Percentiles rank a stretch among this genome's conserved stretches.
These are phyloP conservation scores for Muscidifurax raptorellus DNA, from an alignment of 1,140 invertebrate species.

Conservation along the genomic window DNA sequence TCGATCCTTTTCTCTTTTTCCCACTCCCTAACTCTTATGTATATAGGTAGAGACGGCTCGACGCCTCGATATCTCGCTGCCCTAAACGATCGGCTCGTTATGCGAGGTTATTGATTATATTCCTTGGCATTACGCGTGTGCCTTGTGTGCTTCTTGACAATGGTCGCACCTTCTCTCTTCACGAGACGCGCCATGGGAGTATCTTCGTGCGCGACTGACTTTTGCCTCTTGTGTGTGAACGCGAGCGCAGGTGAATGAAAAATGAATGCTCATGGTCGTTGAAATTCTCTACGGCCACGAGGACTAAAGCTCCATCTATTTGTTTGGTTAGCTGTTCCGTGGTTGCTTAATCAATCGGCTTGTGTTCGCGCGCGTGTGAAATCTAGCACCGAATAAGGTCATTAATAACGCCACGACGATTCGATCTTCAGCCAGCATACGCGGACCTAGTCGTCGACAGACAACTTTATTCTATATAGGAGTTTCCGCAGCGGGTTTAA, in stretches of 20 bases:
- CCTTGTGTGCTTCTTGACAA: constrained; percentile 2
- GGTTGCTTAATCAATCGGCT: constrained; percentile 35
- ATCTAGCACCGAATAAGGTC: constrained; percentile 36
- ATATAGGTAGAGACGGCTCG: constrained; percentile 20
- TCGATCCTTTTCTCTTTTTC: background rate
- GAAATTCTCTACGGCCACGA: constrained; percentile 20
- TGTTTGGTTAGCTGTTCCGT: constrained; percentile 5
- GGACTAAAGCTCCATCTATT: constrained; percentile 1
- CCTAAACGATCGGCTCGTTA: constrained; percentile 47
- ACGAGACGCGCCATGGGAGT: background rate
- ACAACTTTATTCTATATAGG: constrained; percentile 38
- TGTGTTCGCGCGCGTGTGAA: constrained; percentile 42
- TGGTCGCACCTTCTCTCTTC: constrained; percentile 4
- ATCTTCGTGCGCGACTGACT: background rate
- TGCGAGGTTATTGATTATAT: constrained; percentile 48
- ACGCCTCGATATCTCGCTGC: constrained; percentile 23
- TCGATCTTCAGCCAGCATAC: constrained; percentile 20
- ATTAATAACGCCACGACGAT: constrained; percentile 43
- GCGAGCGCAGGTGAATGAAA: constrained; percentile 36
- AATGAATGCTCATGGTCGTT: constrained; percentile 24
- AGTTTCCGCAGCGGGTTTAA: background rate
- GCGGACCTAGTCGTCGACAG: background rate
- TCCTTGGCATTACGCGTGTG: background rate
- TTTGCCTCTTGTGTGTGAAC: background rate
- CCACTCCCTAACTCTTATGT: background rate